phyloP scores from a whole-genome alignment of 1,140 invertebrate species.

The Psix sp. region DNA sequence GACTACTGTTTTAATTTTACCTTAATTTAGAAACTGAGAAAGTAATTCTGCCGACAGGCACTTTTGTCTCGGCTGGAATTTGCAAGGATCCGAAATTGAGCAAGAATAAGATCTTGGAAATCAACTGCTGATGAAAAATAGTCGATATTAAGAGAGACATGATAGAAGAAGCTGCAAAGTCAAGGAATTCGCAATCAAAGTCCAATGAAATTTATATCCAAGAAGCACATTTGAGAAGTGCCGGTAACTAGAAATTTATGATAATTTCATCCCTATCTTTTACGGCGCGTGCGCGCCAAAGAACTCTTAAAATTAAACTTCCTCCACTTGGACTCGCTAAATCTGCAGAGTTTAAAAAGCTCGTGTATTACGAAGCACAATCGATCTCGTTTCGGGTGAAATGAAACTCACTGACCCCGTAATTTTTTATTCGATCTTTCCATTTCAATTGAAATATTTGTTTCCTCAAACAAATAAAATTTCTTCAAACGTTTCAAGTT shows the following conservation, averaged over 20 bases:
- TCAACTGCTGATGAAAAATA: conserved; percentile 49
- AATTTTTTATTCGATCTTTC: background rate
- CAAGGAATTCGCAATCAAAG: conserved; percentile 63
- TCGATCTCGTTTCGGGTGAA: conserved; percentile 35
- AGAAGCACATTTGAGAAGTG: conserved; percentile 57
- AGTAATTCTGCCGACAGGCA: background rate
- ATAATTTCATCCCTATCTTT: conserved; percentile 63
- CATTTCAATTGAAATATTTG: background rate
- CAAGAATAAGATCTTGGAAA: conserved; percentile 14
- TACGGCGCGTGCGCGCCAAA: conserved; percentile 49
- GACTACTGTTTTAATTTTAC: too few relatives aligned
- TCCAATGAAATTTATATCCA: conserved; percentile 68
- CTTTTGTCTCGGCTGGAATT: conserved; percentile 11
- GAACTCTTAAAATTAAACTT: conserved; percentile 61
- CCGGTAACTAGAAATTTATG: conserved; percentile 64
- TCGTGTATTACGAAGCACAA: conserved; percentile 42
- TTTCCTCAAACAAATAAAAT: background rate
- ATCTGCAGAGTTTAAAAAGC: conserved; percentile 47
- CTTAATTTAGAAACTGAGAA: conserved; percentile 2
- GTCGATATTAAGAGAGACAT: conserved; percentile 43
- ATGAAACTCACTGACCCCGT: conserved; percentile 31
- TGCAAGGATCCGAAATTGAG: conserved; percentile 17
- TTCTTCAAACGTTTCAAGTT: too few relatives aligned
- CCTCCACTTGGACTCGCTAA: conserved; percentile 34
- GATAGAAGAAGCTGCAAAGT: conserved; percentile 29